A percentile compares a stretch with the other conserved stretches of the same genome.
Evolutionary conservation across 2,797 vertebrate genomes (phyloP).

Genomic region (Pseudochaenichthys georgianus): DNA sequence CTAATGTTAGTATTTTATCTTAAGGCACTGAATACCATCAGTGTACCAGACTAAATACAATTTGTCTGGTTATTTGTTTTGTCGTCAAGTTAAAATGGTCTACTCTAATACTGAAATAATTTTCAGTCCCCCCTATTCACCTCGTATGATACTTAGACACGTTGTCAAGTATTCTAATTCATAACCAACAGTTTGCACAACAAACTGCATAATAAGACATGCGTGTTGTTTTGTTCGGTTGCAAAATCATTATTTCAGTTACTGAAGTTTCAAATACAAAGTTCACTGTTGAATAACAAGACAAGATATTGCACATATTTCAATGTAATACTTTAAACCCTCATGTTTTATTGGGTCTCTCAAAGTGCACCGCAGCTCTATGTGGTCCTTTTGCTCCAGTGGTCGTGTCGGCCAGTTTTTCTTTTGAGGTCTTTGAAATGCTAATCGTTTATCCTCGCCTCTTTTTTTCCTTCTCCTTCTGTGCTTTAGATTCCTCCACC

Average conservation of each 20-base stretch:
- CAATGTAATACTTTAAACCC: neutral
- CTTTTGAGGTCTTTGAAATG: conserved; percentile 73
- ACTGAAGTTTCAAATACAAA: neutral
- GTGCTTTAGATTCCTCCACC: conserved; percentile 90
- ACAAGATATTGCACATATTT: conserved; percentile 1
- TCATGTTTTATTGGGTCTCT: conserved; percentile 4
- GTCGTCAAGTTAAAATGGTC: neutral
- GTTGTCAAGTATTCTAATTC: neutral
- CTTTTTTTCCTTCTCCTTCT: conserved; percentile 50
- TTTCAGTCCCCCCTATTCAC: no score
- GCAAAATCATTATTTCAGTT: neutral
- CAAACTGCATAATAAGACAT: neutral
- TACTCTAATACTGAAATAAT: neutral
- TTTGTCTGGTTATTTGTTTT: neutral
- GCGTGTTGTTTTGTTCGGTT: neutral
- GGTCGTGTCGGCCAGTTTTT: conserved; percentile 38
- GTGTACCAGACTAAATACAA: no score
- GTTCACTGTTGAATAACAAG: neutral
- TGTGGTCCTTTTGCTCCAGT: conserved; percentile 57
- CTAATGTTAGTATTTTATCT: no score
- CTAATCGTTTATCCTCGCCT: conserved; percentile 62
- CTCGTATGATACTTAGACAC: neutral
- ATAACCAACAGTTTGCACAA: neutral
- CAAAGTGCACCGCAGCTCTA: conserved; percentile 40
- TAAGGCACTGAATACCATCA: no score